phyloP scores from a whole-genome alignment of 2,888 invertebrate species.

The Polydrusus cervinus region DNA sequence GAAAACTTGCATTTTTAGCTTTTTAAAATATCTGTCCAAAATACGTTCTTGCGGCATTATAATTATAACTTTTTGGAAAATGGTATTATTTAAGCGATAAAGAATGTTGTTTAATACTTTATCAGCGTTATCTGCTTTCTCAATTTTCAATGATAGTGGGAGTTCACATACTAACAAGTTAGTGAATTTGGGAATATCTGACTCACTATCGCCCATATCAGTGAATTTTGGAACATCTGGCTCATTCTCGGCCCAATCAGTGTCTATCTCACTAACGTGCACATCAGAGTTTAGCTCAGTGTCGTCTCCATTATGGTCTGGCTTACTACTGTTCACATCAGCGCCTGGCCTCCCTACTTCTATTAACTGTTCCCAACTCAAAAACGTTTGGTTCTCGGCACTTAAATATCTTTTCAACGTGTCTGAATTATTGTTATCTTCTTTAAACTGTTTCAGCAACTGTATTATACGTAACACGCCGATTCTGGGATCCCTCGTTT shows the following conservation, averaged over 20 bases:
- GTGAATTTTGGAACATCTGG: no score
- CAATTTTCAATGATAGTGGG: neutral
- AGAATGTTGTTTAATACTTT: neutral
- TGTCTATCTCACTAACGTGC: no score
- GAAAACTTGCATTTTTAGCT: neutral
- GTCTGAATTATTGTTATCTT: neutral
- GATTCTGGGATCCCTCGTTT: neutral
- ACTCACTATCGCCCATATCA: no score
- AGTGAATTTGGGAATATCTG: neutral
- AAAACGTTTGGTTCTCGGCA: no score
- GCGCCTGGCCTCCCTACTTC: no score
- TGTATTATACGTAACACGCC: neutral
- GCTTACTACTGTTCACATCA: no score
- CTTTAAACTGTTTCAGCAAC: neutral
- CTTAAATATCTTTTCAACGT: neutral
- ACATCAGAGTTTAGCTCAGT: no score
- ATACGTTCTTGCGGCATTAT: neutral
- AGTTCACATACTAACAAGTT: neutral
- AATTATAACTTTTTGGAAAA: neutral
- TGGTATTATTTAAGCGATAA: neutral
- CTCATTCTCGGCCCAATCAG: no score
- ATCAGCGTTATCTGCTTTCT: neutral
- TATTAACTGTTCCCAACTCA: neutral
- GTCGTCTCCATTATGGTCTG: no score
- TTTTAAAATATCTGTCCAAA: neutral